These are phyloP conservation scores for Patiria miniata DNA, from an alignment of 35 echinoderm and acorn worm genomes.

Conservation along the genomic window DNA sequence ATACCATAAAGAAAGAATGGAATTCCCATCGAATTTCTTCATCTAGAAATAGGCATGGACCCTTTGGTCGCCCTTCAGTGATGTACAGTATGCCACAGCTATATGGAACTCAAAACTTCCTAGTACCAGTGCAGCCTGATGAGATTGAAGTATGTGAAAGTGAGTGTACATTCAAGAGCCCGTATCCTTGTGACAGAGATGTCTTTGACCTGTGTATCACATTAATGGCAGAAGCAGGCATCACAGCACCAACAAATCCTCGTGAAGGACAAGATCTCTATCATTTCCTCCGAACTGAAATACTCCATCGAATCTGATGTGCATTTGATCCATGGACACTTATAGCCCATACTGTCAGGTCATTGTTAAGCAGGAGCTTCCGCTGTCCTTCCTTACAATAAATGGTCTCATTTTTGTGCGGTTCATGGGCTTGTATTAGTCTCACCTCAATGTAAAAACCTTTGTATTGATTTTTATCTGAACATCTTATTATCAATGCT, in stretches of 20 bases:
- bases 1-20: neutral
- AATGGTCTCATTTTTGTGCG: too few species aligned
- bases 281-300: neutral
- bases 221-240: conserved; percentile 34
- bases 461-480: too few species aligned
- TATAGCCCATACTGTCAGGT: too few species aligned
- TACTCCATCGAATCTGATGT: conserved; percentile 8
- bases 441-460: too few species aligned
- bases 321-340: too few species aligned
- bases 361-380: too few species aligned
- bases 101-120: conserved; percentile 14
- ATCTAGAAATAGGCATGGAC: neutral
- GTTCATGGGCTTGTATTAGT: too few species aligned
- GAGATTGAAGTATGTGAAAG: conserved; percentile 28
- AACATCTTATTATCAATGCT: too few species aligned
- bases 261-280: conserved; percentile 8
- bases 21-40: conserved; percentile 26
- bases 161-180: conserved; percentile 26
- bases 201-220: conserved; percentile 23
- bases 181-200: conserved; percentile 21
- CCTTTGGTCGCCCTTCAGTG: neutral
- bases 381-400: too few species aligned
- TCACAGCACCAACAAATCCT: neutral
- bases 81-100: conserved; percentile 11
- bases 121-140: neutral